Conservation (phyloP, 2,113 vertebrate species). For the Corydoras maculifer region DNA sequence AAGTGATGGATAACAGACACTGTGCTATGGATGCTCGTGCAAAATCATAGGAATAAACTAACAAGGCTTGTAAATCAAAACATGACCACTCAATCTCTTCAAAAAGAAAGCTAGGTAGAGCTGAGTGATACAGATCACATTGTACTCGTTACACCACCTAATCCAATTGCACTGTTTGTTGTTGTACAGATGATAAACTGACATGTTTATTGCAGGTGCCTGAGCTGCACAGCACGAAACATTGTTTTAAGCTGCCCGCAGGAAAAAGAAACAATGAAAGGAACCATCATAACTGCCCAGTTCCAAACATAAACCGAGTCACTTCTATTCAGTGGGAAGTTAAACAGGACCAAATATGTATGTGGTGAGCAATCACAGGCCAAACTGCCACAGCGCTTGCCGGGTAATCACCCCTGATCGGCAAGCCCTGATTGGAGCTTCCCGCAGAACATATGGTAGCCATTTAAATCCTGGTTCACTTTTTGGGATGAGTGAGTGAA, state of each 20-base stretch:
- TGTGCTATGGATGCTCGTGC: neutral
- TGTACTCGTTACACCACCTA: neutral
- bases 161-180: neutral
- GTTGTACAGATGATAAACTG: neutral
- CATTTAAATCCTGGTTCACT: conserved; percentile 11
- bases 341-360: conserved; percentile 19
- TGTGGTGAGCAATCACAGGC: conserved; percentile 16
- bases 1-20: conserved; percentile 33
- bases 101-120: neutral
- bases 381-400: neutral
- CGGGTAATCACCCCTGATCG: conserved; percentile 13
- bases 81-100: neutral
- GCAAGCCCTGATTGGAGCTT: conserved; percentile 17
- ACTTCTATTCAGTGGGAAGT: conserved; percentile 8
- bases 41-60: neutral
- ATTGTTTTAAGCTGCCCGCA: neutral
- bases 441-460: conserved; percentile 32
- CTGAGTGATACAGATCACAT: neutral
- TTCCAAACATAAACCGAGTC: conserved; percentile 16
- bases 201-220: conserved; percentile 13
- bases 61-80: neutral
- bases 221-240: conserved; percentile 4
- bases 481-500: conserved; percentile 10
- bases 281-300: neutral
- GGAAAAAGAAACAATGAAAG: conserved; percentile 1